These are phyloP conservation scores for Helleia helle DNA, from an alignment of 2,888 invertebrate species.

Conservation along the genomic window DNA sequence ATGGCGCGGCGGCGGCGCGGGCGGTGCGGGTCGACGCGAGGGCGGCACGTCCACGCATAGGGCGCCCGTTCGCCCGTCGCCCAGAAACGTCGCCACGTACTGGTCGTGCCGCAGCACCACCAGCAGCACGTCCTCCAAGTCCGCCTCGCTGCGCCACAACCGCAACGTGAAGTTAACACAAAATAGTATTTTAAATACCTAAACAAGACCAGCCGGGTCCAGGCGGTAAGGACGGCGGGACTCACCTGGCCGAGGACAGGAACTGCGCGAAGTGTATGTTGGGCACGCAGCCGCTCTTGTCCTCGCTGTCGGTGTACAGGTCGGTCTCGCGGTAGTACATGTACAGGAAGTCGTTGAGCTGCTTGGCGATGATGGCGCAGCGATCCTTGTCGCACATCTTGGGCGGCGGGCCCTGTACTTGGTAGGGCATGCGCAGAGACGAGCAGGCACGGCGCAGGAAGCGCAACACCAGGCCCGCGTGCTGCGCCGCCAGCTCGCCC, in stretches of 20 bases:
- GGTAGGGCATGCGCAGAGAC: slow-evolving; percentile 79
- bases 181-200: no score
- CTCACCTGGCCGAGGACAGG: slow-evolving; percentile 61
- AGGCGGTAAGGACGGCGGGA: no score
- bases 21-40: slow-evolving; percentile 23
- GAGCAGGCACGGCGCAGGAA: slow-evolving; percentile 84
- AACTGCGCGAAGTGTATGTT: slow-evolving; percentile 68
- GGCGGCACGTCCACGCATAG: slow-evolving; percentile 61
- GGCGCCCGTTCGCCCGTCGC: slow-evolving; percentile 55
- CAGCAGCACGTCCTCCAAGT: slow-evolving; percentile 81
- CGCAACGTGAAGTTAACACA: no score
- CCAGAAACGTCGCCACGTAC: slow-evolving; percentile 75
- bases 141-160: slow-evolving; percentile 81
- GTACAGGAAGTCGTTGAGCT: slow-evolving; percentile 88
- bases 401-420: slow-evolving; percentile 78
- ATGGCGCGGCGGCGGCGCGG: slow-evolving; percentile 32
- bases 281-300: slow-evolving; percentile 67
- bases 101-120: slow-evolving; percentile 74
- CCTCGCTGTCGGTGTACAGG: slow-evolving; percentile 80
- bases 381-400: slow-evolving; percentile 86
- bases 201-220: no score
- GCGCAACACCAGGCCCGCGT: slow-evolving; percentile 80
- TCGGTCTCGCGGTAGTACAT: slow-evolving; percentile 89
- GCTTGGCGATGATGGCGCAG: slow-evolving; percentile 88
- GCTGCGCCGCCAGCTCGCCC: slow-evolving; percentile 67